These are phyloP conservation scores for Microcaecilia unicolor DNA, from an alignment of 2,797 vertebrate species.

Conservation along the genomic window DNA sequence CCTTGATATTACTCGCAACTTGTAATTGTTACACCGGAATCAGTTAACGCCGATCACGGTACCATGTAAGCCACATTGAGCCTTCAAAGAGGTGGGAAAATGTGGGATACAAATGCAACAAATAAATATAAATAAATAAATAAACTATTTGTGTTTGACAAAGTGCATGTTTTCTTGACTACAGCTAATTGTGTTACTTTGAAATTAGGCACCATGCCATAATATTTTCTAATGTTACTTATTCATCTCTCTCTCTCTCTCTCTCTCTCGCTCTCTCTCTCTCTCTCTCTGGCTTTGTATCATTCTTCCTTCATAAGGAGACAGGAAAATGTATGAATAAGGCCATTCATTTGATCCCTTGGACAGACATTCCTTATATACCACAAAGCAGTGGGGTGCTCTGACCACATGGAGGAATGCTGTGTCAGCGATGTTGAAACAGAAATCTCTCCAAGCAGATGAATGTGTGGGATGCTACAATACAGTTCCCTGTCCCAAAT, in stretches of 20 bases:
- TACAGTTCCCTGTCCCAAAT: neutral
- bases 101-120: too few species aligned
- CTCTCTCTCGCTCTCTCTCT: too few species aligned
- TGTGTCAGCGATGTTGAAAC: slow-evolving; percentile 25
- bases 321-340: slow-evolving; percentile 37
- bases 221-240: neutral
- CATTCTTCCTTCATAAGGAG: slow-evolving; percentile 5
- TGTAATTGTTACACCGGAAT: too few species aligned
- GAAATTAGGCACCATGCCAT: neutral
- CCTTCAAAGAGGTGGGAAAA: too few species aligned
- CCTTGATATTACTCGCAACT: too few species aligned
- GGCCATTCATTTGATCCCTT: slow-evolving; percentile 41
- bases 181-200: neutral
- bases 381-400: slow-evolving; percentile 15
- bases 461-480: slow-evolving; percentile 17
- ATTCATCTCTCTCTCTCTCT: neutral
- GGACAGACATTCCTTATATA: slow-evolving; percentile 16
- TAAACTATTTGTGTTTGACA: too few species aligned
- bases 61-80: too few species aligned
- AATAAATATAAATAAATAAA: too few species aligned
- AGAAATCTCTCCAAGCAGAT: slow-evolving; percentile 21
- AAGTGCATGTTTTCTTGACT: neutral
- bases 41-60: too few species aligned
- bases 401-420: slow-evolving; percentile 16
- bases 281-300: slow-evolving; percentile 16